Percentiles rank a stretch among this genome's conserved stretches.
phyloP scores from a whole-genome alignment of 2,797 vertebrate species.

The Meda fulgida region DNA sequence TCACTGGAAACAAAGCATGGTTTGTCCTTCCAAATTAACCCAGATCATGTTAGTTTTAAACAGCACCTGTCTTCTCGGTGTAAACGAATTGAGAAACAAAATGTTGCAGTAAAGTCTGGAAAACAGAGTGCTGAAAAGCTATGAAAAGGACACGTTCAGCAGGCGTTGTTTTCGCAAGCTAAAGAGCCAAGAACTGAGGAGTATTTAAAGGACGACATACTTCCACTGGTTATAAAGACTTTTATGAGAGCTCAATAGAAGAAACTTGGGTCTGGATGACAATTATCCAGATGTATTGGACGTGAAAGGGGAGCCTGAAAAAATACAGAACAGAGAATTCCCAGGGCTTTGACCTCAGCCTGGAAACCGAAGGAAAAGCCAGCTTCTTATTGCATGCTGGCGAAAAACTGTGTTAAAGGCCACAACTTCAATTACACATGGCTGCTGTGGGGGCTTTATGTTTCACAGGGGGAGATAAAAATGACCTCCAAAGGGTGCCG shows the following conservation, averaged over 20 bases:
- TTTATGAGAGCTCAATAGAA: constrained; percentile 67
- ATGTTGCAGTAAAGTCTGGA: constrained; percentile 57
- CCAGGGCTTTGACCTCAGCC: constrained; percentile 50
- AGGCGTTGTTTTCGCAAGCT: constrained; percentile 45
- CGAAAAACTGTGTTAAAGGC: constrained; percentile 45
- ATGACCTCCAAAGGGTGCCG: constrained; percentile 31
- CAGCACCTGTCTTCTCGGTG: constrained; percentile 68
- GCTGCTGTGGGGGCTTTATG: constrained; percentile 49
- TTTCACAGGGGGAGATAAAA: constrained; percentile 55
- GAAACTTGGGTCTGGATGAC: constrained; percentile 61
- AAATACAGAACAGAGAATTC: constrained; percentile 60
- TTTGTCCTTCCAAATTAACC: constrained; percentile 57
- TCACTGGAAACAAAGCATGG: constrained; percentile 53
- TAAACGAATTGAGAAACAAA: constrained; percentile 44
- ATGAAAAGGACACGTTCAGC: constrained; percentile 48
- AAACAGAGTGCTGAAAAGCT: constrained; percentile 53
- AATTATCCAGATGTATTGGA: constrained; percentile 63
- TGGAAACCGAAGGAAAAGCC: constrained; percentile 21
- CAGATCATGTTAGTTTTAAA: constrained; percentile 48
- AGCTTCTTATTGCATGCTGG: constrained; percentile 35
- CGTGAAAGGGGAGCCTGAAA: constrained; percentile 53
- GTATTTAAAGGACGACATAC: constrained; percentile 65
- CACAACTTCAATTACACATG: constrained; percentile 50
- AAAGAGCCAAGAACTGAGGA: constrained; percentile 59
- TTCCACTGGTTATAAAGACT: constrained; percentile 68